Evolutionary conservation across 2,113 vertebrate genomes (phyloP).

Genomic region (Chlorocebus sabaeus): DNA sequence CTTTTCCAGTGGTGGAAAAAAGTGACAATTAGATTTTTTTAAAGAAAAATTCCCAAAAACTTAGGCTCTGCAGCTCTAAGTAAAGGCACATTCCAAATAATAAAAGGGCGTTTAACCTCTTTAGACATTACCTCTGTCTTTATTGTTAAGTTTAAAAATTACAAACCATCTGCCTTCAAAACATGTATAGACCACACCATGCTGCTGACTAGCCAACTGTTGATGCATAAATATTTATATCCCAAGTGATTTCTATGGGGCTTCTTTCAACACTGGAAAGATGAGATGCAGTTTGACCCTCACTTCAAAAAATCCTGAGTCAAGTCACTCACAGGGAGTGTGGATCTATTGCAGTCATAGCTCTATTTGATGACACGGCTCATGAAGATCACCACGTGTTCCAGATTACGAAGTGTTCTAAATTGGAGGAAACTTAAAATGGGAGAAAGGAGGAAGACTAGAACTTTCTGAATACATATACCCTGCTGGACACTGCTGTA

Average conservation of each 20-base stretch:
- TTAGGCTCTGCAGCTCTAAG: slow-evolving; percentile 32
- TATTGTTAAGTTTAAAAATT: slow-evolving; percentile 68
- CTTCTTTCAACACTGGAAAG: slow-evolving; percentile 69
- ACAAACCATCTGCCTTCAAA: slow-evolving; percentile 72
- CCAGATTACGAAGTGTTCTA: slow-evolving; percentile 47
- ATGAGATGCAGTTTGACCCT: slow-evolving; percentile 67
- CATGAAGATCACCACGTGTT: slow-evolving; percentile 44
- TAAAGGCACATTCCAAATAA: not conserved
- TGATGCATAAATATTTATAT: slow-evolving; percentile 78
- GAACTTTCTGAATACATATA: not conserved
- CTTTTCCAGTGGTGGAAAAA: not conserved
- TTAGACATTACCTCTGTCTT: not conserved
- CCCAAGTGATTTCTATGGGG: slow-evolving; percentile 59
- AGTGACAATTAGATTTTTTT: not conserved
- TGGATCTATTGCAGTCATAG: slow-evolving; percentile 29
- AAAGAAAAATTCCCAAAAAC: not conserved
- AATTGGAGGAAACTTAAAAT: slow-evolving; percentile 9
- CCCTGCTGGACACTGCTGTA: not conserved
- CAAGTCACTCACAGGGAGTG: slow-evolving; percentile 62
- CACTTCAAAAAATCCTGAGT: slow-evolving; percentile 58
- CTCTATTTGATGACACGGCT: slow-evolving; percentile 63
- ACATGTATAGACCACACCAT: slow-evolving; percentile 56
- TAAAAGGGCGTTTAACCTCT: not conserved
- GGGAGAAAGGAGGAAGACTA: not conserved
- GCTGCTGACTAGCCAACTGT: slow-evolving; percentile 67